Conservation (phyloP, 2,888 invertebrate genomes). For the Ptychoptera contaminata region DNA sequence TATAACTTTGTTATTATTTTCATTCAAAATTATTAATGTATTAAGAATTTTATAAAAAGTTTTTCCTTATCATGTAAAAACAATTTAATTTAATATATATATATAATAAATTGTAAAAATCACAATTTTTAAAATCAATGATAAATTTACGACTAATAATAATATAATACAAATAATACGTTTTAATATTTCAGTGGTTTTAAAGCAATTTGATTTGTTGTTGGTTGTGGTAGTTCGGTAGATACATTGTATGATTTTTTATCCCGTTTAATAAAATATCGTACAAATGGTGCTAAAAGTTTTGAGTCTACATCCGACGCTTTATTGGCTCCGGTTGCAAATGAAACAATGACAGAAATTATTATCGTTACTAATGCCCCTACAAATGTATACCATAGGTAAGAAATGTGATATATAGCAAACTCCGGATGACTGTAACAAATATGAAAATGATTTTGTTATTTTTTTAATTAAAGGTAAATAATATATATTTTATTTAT, state of each 20-base stretch:
- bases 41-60: too few species aligned
- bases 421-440: constrained; percentile 15
- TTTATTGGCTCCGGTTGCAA: constrained; percentile 35
- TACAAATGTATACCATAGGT: constrained; percentile 59
- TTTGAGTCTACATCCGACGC: constrained; percentile 38
- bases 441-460: neutral
- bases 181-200: too few species aligned
- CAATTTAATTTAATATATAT: too few species aligned
- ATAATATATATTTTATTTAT: neutral
- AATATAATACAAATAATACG: too few species aligned
- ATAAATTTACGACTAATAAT: too few species aligned
- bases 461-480: neutral
- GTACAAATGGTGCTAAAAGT: constrained; percentile 53
- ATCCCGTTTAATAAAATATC: constrained; percentile 32
- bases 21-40: too few species aligned
- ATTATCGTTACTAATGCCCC: constrained; percentile 40
- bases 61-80: too few species aligned
- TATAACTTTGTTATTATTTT: too few species aligned
- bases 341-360: constrained; percentile 36
- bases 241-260: constrained; percentile 1
- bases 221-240: neutral
- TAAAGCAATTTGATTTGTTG: too few species aligned
- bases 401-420: constrained; percentile 51
- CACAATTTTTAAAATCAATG: too few species aligned
- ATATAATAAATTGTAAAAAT: too few species aligned